Evolutionary conservation across 2,888 invertebrate species (phyloP).

Genomic region (Spicauda simplicius): DNA sequence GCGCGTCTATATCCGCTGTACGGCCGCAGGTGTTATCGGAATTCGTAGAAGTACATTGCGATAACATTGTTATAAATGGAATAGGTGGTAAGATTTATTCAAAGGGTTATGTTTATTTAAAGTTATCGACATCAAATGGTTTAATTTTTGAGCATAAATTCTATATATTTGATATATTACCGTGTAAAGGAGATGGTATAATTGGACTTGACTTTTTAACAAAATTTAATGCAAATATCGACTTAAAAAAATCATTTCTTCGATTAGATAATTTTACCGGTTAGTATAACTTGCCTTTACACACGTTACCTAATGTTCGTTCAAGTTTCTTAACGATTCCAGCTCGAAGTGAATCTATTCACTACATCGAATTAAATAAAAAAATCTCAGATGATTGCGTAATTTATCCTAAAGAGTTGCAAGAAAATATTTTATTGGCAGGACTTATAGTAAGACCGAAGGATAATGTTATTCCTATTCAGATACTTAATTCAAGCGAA

Average conservation of each 20-base stretch:
- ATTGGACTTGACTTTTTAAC: neutral
- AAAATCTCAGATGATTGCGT: neutral
- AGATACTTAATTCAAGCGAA: neutral
- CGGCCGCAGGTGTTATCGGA: neutral
- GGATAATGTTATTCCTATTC: constrained; percentile 1
- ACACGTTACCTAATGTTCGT: no score
- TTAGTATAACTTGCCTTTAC: no score
- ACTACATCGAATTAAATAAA: neutral
- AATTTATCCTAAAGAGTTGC: neutral
- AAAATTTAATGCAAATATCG: neutral
- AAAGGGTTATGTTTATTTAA: no score
- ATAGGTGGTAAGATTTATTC: constrained; percentile 4
- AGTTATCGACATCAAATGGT: neutral
- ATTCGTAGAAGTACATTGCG: constrained; percentile 1
- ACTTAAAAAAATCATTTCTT: neutral
- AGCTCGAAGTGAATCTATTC: no score
- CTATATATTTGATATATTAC: neutral
- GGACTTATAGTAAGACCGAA: neutral
- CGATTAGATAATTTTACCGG: no score
- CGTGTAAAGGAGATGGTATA: no score
- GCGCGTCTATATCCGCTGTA: constrained; percentile 1
- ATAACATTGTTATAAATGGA: no score
- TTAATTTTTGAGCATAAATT: constrained; percentile 2
- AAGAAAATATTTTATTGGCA: constrained; percentile 2
- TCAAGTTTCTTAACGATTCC: no score